Base-by-base conservation (phyloP, 2,113 vertebrate species). In the Rhinichthys klamathensis region DNA sequence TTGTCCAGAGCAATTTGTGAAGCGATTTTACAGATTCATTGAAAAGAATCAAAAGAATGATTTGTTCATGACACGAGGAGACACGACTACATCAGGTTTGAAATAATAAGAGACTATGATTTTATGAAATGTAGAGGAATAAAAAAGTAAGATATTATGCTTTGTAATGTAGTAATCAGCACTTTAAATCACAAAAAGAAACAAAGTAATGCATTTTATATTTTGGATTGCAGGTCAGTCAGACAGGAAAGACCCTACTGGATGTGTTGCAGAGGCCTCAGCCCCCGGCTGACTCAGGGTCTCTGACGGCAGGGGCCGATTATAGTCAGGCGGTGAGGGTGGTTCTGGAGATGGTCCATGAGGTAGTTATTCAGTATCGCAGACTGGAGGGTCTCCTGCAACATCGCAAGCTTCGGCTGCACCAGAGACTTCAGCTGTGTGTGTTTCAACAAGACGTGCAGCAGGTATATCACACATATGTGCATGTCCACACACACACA, bases 401-500 rank as follows among this genome's bases (percentile, higher is more conserved):
- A 81, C 98, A 98, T 89, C 96, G 96, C 41, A 99, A 99, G 56
- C 97, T 99, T 84, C 96, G 98, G 85, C 95, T 99, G 61, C 98
- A 99, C 88, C 98, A 99, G 94, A 95, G 98, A 85, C 95, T 99
- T 86, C 98, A 99, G 93, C 96, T 99, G 80, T 99, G 97, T 1
- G 98, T 99, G 86, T 99, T 99, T 89, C 98, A 99, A 85, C 98
- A 99, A 92, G 98, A 99, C 0, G 98, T 99, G 8, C 96, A 97
- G 92, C 98, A 99, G 98, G 98, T 99, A 84, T 0, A 44, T 35
- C 67, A 74, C n/a, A 63, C 2, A 18, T 41, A 65, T 27, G 65
- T 30, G 54, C 44, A 38, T 41, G 30, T n/a, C 30, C 30, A 32
- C 65, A 35, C 12, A 69, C 12, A 69, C 12, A 30, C 30, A 27